These are phyloP conservation scores for Rhopalosiphum padi DNA, from an alignment of 1,140 invertebrate species.

Conservation along the genomic window DNA sequence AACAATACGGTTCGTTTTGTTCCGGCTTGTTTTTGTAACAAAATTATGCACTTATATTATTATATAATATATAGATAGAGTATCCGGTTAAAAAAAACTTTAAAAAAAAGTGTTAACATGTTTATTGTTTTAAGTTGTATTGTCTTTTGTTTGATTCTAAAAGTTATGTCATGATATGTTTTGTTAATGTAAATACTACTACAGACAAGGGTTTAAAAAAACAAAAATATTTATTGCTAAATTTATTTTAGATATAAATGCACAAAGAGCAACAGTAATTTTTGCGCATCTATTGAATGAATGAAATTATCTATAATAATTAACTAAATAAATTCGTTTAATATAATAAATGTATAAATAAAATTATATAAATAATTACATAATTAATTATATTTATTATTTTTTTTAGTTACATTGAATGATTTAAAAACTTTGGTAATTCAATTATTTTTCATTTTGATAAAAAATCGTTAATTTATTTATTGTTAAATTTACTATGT, in stretches of 20 bases:
- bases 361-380: background rate
- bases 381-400: background rate
- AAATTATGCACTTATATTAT: slow-evolving; percentile 6
- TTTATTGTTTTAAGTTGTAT: background rate
- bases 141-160: background rate
- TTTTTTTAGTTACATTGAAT: background rate
- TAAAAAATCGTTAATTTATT: background rate
- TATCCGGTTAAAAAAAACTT: background rate
- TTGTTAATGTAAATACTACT: background rate
- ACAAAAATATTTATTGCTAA: too few relatives aligned
- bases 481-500: background rate
- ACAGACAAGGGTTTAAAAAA: background rate
- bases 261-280: background rate
- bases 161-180: background rate
- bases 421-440: background rate
- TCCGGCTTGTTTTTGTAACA: background rate
- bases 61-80: background rate
- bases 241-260: background rate
- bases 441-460: background rate
- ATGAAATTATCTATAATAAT: background rate
- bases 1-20: background rate
- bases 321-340: background rate
- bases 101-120: background rate
- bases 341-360: background rate
- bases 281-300: background rate